Evolutionary conservation across 1,140 invertebrate genomes (phyloP).

Genomic region (Heliconius hermathena): DNA sequence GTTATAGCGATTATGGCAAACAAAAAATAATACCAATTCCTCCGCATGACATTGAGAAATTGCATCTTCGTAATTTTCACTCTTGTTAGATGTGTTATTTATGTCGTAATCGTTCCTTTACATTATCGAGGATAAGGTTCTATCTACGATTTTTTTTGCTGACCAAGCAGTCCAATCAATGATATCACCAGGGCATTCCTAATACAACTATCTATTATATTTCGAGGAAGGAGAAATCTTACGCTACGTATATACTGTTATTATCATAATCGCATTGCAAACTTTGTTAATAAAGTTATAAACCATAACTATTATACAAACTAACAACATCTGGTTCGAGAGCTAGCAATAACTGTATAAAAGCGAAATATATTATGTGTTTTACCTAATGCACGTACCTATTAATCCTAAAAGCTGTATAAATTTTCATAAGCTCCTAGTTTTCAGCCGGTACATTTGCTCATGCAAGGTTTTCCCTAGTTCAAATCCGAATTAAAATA

Average conservation of each 20-base stretch:
- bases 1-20: too few species aligned
- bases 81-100: too few species aligned
- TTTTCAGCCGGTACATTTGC: background rate
- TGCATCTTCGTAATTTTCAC: too few species aligned
- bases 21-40: too few species aligned
- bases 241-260: background rate
- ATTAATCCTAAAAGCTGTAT: constrained; percentile 14
- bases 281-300: constrained; percentile 30
- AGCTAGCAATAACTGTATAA: constrained; percentile 20
- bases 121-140: too few species aligned
- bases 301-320: constrained; percentile 14
- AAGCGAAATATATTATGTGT: constrained; percentile 4
- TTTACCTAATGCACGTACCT: constrained; percentile 13
- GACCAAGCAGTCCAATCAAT: background rate
- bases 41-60: too few species aligned
- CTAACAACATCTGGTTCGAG: constrained; percentile 25
- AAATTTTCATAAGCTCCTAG: background rate
- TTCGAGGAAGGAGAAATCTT: background rate
- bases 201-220: background rate
- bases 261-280: constrained; percentile 18
- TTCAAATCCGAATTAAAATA: too few species aligned
- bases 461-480: too few species aligned
- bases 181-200: background rate
- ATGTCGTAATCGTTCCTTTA: too few species aligned
- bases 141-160: too few species aligned